Evolutionary conservation across 2,113 vertebrate genomes (phyloP), one percentile per base, ranked within the genome.

Genomic region (Aleadryas rufinucha): DNA sequence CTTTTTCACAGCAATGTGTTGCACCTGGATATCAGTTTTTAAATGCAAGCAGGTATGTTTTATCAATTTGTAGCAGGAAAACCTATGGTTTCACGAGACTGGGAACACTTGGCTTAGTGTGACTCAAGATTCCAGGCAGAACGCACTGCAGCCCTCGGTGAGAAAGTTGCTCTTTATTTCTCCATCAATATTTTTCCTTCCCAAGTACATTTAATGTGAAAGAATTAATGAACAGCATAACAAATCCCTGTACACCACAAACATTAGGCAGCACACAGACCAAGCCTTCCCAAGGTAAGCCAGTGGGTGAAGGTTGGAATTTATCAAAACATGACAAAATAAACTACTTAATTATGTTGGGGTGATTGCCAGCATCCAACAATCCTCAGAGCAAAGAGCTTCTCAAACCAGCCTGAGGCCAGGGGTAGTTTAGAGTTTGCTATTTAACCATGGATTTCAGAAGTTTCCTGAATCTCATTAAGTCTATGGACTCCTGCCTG

Each of bases 291-390:
- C 57, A 72, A 76, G 42, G 64, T 71, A 87, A 92, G 86, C 90
- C 86, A 92, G 86, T 0, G 21, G 80, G 78, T 71, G 76, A 94
- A 94, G 84, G 87, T 65, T 95, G 94, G 96, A 95, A 96, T 96
- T 95, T 90, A 95, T 95, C 94, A 96, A 95, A 97, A 96, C 84
- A 74, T 3, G 87, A 80, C 71, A 96, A 93, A 91, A 96, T 95
- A 95, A 97, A 95, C 81, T 64, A 24, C 27, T 86, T 91, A 86
- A 96, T 96, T 84, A 60, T 84, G 69, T 86, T 75, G 72, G 92
- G 87, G 93, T 65, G 85, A 89, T 54, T 90, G 96, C 89, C 96
- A 97, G 87, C 68, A 12, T 35, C 56, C 63, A 93, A 68, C 68
- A 59, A 71, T 71, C 86, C 77, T 85, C 17, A 37, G 9, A 87